Conservation (phyloP, 2,888 invertebrate genomes). For the Luperina testacea region DNA sequence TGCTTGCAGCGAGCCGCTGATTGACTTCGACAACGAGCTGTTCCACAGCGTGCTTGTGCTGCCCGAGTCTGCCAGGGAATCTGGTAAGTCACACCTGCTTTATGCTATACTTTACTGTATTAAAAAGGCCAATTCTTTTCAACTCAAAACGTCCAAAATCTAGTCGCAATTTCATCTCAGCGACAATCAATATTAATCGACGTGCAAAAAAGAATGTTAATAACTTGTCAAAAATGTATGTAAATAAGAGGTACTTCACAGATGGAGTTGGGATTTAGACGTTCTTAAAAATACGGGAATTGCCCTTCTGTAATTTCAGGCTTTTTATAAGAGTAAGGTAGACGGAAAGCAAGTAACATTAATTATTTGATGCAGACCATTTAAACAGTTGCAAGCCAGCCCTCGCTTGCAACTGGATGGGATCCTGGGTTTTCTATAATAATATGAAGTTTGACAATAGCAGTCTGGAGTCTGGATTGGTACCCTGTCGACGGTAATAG, state of each 20-base stretch:
- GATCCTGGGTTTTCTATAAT: background rate
- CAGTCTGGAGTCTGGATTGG: background rate
- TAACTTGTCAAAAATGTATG: background rate
- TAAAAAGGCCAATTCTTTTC: background rate
- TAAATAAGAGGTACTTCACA: background rate
- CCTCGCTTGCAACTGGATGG: background rate
- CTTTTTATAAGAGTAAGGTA: conserved; percentile 1
- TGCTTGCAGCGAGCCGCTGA: conserved; percentile 85
- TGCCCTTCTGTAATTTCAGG: conserved; percentile 6
- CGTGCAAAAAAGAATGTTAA: too few relatives aligned
- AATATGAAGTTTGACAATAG: background rate
- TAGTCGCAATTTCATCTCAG: background rate
- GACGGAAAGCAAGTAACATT: background rate
- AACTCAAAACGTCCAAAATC: background rate
- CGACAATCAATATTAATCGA: background rate
- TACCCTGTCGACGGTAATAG: background rate
- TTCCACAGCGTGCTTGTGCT: conserved; percentile 85
- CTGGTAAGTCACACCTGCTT: conserved; percentile 76
- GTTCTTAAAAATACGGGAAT: background rate
- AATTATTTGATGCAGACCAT: too few relatives aligned
- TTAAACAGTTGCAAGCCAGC: too few relatives aligned
- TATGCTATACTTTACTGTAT: conserved; percentile 9
- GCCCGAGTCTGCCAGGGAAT: conserved; percentile 85
- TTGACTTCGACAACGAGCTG: conserved; percentile 87
- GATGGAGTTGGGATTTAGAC: background rate